Evolutionary conservation across 2,113 vertebrate genomes (phyloP).

Genomic region (Albula glossodonta): DNA sequence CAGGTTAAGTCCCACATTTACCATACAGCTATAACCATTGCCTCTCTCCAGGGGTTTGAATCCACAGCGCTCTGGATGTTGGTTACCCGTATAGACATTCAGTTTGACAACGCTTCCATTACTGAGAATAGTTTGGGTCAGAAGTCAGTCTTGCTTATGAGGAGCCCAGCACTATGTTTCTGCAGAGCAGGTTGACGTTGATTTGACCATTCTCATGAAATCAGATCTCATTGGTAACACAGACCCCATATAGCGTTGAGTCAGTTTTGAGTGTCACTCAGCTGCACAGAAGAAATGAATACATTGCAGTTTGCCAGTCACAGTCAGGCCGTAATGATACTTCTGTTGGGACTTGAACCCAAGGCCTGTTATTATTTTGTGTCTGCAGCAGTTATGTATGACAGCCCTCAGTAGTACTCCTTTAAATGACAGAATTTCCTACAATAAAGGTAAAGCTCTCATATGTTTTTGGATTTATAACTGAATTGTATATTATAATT

Average conservation of each 20-base stretch:
- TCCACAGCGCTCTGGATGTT: background rate
- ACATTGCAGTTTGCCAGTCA: background rate
- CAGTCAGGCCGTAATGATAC: constrained; percentile 5
- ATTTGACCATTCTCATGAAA: background rate
- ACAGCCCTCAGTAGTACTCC: background rate
- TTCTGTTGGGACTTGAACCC: background rate
- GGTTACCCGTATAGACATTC: background rate
- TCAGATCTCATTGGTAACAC: background rate
- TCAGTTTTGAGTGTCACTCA: background rate
- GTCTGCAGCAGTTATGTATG: too few relatives aligned
- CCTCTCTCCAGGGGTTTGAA: background rate
- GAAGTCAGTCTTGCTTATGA: too few relatives aligned
- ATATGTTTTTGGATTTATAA: background rate
- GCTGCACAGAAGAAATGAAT: background rate
- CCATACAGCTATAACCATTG: background rate
- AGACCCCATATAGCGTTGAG: background rate
- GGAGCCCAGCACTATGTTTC: background rate
- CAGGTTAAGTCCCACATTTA: background rate
- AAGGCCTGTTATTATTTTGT: too few relatives aligned
- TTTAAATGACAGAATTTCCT: background rate
- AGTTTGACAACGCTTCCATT: background rate
- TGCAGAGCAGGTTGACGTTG: background rate
- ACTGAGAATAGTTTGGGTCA: too few relatives aligned
- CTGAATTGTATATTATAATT: background rate
- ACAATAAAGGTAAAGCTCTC: background rate